A percentile compares a stretch with the other conserved stretches of the same genome.
These are phyloP conservation scores for Macrotis lagotis DNA, from an alignment of 2,113 vertebrate species.

Conservation along the genomic window DNA sequence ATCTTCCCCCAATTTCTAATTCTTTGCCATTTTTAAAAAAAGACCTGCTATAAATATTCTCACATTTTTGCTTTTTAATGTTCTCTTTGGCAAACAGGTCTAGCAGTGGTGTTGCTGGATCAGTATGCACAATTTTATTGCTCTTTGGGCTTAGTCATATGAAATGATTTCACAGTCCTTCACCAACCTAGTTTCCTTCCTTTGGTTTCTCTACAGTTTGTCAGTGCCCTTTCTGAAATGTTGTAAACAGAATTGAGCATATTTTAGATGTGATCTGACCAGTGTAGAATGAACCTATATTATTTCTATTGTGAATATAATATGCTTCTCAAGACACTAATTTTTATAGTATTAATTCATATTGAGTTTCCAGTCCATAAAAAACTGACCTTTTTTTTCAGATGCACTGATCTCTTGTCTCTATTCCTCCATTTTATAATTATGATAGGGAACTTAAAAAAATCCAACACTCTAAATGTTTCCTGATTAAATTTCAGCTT, in stretches of 20 bases:
- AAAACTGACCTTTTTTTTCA: background rate
- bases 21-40: background rate
- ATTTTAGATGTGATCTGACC: background rate
- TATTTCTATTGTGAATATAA: background rate
- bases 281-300: background rate
- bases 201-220: background rate
- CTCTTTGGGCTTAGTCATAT: background rate
- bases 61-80: background rate
- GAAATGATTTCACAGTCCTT: background rate
- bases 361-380: background rate
- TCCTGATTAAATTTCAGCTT: background rate
- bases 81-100: background rate
- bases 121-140: background rate
- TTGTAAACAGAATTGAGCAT: background rate
- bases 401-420: background rate
- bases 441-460: background rate
- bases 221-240: background rate
- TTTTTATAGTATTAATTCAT: background rate
- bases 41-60: background rate
- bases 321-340: background rate
- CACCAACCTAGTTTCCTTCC: background rate
- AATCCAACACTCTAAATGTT: background rate
- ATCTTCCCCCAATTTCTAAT: background rate
- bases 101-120: background rate
- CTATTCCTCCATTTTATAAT: background rate